phyloP scores from a whole-genome alignment of 2,888 invertebrate genomes.

The Perdita meconis region DNA sequence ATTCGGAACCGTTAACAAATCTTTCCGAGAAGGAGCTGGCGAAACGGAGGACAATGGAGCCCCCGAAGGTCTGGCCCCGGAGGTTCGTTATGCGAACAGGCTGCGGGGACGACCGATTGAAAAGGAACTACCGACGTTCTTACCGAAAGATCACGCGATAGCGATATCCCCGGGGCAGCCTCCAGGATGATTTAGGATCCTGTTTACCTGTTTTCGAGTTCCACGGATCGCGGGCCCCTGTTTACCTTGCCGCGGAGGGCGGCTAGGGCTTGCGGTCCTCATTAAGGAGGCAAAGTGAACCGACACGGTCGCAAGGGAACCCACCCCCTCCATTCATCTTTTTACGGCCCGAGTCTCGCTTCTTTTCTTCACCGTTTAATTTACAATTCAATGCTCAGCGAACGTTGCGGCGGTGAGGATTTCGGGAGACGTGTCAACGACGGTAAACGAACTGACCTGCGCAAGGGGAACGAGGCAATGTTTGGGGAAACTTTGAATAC shows the following conservation, averaged over 20 bases:
- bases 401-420: neutral
- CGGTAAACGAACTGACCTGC: neutral
- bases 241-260: slow-evolving; percentile 45
- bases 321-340: slow-evolving; percentile 42
- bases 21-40: slow-evolving; percentile 30
- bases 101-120: slow-evolving; percentile 23
- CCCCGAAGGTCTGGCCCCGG: neutral
- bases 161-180: slow-evolving; percentile 45
- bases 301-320: slow-evolving; percentile 27
- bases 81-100: slow-evolving; percentile 21
- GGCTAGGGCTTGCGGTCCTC: slow-evolving; percentile 48
- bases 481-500: neutral
- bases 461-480: neutral
- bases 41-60: slow-evolving; percentile 34
- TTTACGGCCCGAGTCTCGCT: slow-evolving; percentile 5
- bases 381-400: slow-evolving; percentile 13
- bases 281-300: slow-evolving; percentile 57
- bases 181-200: slow-evolving; percentile 70
- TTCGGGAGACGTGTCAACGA: neutral
- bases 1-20: slow-evolving; percentile 3
- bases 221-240: slow-evolving; percentile 41
- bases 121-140: slow-evolving; percentile 24
- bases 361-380: slow-evolving; percentile 19
- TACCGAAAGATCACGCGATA: slow-evolving; percentile 59
- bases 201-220: slow-evolving; percentile 65